Conservation (phyloP, 2,113 vertebrate species). For the Cettia cetti region DNA sequence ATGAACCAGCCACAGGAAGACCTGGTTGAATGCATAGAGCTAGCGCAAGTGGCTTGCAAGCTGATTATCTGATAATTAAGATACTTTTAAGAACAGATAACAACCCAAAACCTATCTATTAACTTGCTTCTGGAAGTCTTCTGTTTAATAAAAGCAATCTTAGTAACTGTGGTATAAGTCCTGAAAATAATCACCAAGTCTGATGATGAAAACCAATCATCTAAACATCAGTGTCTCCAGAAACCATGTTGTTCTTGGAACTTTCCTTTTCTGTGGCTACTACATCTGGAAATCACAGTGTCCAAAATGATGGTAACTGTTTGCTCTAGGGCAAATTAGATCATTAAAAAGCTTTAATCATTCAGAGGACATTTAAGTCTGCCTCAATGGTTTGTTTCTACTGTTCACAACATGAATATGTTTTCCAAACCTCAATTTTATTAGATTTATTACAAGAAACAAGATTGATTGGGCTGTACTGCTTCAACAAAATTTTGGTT, state of each 20-base stretch:
- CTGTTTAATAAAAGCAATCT: not conserved
- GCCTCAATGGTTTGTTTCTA: not conserved
- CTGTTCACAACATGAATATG: not conserved
- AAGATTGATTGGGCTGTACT: not conserved
- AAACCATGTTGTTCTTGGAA: conserved; percentile 18
- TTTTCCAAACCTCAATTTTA: conserved; percentile 24
- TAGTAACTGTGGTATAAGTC: not conserved
- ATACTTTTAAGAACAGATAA: not conserved
- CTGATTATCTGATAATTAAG: not conserved
- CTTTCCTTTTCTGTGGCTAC: not conserved
- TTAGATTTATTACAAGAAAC: conserved; percentile 31
- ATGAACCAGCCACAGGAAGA: not conserved
- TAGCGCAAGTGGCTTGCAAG: not conserved
- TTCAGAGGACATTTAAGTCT: not conserved
- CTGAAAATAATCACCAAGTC: not conserved
- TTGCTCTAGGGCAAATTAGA: not conserved
- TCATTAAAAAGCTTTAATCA: conserved; percentile 13
- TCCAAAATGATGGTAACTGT: not conserved
- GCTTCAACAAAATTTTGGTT: not conserved
- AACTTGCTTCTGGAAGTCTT: not conserved
- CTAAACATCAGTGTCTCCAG: not conserved
- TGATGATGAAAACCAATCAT: not conserved
- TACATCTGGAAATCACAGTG: conserved; percentile 1
- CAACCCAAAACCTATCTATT: not conserved
- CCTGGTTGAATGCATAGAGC: fast-evolving